phyloP scores from a whole-genome alignment of 2,113 vertebrate species.

The Verasper variegatus region DNA sequence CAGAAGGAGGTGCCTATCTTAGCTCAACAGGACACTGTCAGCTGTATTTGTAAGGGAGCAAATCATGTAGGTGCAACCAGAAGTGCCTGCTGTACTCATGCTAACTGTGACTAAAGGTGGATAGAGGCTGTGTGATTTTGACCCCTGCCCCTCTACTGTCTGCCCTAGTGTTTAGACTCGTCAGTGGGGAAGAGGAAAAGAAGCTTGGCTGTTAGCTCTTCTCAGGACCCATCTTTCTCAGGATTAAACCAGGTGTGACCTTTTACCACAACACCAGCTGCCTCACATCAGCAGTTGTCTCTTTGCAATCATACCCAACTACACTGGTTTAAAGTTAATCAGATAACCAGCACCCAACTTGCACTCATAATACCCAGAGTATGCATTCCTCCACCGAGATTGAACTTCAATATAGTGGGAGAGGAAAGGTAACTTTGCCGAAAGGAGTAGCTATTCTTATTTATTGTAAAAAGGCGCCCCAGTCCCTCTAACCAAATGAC shows the following conservation, averaged over 20 bases:
- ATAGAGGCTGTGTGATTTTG: conserved; percentile 92
- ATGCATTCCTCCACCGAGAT: conserved; percentile 35
- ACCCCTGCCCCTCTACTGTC: conserved; percentile 99
- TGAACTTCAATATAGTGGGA: conserved; percentile 28
- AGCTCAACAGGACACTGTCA: conserved; percentile 30
- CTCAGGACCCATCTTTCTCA: conserved; percentile 99
- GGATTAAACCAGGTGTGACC: conserved; percentile 99
- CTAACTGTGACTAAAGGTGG: conserved; percentile 74
- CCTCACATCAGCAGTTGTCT: conserved; percentile 75
- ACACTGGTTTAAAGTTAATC: conserved; percentile 63
- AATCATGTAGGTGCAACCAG: conserved; percentile 58
- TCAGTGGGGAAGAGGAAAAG: conserved; percentile 99
- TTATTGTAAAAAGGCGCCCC: neutral
- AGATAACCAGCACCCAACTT: conserved; percentile 61
- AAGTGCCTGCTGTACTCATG: conserved; percentile 75
- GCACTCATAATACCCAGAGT: conserved; percentile 46
- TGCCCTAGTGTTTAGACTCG: conserved; percentile 99
- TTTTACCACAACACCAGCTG: conserved; percentile 89
- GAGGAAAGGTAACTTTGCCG: neutral
- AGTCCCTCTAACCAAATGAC: neutral
- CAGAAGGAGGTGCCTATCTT: conserved; percentile 7
- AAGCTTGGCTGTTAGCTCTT: conserved; percentile 99
- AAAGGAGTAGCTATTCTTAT: neutral
- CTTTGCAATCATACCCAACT: conserved; percentile 72
- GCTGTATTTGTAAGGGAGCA: conserved; percentile 36